These are phyloP conservation scores for Pelochelys cantorii DNA, from an alignment of 2,797 vertebrate species.

Conservation along the genomic window DNA sequence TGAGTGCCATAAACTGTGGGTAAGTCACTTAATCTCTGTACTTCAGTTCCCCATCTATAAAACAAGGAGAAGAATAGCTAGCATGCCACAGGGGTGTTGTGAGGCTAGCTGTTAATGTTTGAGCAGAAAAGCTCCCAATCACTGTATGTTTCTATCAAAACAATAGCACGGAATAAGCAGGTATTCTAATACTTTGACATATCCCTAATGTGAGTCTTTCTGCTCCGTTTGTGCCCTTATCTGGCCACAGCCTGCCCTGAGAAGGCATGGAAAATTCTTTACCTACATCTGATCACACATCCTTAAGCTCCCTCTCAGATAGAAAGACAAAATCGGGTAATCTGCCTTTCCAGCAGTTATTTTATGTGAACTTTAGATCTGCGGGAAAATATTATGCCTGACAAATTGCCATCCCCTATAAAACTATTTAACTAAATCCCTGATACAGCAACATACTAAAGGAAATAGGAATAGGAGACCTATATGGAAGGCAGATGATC, in stretches of 20 bases:
- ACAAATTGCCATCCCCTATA: neutral
- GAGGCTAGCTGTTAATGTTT: accelerated
- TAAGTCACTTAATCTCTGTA: slow-evolving; percentile 27
- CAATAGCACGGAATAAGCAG: neutral
- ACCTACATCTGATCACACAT: accelerated
- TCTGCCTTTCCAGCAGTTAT: neutral
- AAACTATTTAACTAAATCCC: neutral
- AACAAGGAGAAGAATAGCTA: accelerated
- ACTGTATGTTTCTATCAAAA: accelerated
- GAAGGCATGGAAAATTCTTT: neutral
- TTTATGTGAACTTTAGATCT: accelerated
- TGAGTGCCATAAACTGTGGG: neutral
- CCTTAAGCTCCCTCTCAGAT: neutral
- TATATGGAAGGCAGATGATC: neutral
- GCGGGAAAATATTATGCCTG: neutral
- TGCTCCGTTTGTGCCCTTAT: neutral
- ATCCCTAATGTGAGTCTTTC: neutral
- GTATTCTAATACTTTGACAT: neutral
- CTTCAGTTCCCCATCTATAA: accelerated
- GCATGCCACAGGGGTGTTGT: accelerated
- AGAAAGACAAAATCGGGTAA: neutral
- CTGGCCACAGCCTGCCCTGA: neutral
- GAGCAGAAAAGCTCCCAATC: neutral
- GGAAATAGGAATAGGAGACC: neutral
- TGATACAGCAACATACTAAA: neutral